These are phyloP conservation scores for Chrysodeixis includens DNA, from an alignment of 2,888 invertebrate genomes.

Conservation along the genomic window DNA sequence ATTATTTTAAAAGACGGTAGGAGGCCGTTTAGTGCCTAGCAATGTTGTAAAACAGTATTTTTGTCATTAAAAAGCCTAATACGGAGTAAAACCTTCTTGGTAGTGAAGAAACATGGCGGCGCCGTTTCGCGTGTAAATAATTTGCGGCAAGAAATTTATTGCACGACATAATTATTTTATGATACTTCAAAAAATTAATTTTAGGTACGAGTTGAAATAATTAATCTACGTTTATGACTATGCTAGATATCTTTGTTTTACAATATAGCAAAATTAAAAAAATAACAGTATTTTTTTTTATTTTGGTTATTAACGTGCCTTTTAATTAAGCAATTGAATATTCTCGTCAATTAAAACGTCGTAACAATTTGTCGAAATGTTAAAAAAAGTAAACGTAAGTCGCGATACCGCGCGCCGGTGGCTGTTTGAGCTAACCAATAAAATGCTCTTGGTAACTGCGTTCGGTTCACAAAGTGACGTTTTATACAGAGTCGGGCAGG, in stretches of 20 bases:
- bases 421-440: slow-evolving; percentile 72
- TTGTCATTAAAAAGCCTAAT: background rate
- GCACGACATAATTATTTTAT: slow-evolving; percentile 50
- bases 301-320: slow-evolving; percentile 8
- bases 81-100: slow-evolving; percentile 5
- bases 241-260: background rate
- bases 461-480: slow-evolving; percentile 81
- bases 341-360: slow-evolving; percentile 51
- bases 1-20: too few relatives aligned
- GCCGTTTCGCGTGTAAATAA: slow-evolving; percentile 53
- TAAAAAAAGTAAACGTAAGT: slow-evolving; percentile 54
- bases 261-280: background rate
- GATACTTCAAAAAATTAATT: slow-evolving; percentile 50
- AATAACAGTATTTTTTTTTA: background rate
- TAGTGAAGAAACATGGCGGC: slow-evolving; percentile 33
- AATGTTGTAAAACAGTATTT: background rate
- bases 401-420: slow-evolving; percentile 51
- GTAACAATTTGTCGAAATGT: slow-evolving; percentile 62
- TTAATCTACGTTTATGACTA: slow-evolving; percentile 37
- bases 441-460: slow-evolving; percentile 78
- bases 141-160: slow-evolving; percentile 52
- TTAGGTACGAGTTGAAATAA: slow-evolving; percentile 45
- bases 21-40: too few relatives aligned
- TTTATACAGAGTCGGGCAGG: slow-evolving; percentile 81
- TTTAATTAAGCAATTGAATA: slow-evolving; percentile 20